Evolutionary conservation across 2,113 vertebrate species (phyloP).

Genomic region (Muscicapa adusta): DNA sequence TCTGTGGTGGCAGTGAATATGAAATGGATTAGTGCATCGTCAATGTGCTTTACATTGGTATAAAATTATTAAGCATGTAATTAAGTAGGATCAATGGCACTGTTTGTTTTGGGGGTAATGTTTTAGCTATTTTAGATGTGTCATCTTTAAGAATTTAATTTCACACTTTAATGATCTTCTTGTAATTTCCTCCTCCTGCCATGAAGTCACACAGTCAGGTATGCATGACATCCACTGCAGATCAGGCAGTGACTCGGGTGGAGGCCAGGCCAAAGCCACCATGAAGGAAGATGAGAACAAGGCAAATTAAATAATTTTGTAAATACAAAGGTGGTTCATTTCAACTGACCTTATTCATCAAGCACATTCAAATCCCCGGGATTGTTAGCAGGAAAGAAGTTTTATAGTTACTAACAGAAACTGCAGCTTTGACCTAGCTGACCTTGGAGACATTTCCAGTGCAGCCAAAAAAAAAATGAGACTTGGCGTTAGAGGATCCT

Average conservation of each 20-base stretch:
- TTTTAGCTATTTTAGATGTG: constrained; percentile 56
- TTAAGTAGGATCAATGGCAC: constrained; percentile 60
- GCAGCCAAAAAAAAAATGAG: neutral
- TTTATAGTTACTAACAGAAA: neutral
- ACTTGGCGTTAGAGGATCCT: neutral
- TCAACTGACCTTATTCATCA: neutral
- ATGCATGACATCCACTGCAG: accelerated
- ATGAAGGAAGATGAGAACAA: neutral
- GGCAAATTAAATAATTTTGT: neutral
- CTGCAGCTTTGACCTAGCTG: too few species aligned
- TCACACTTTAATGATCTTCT: constrained; percentile 47
- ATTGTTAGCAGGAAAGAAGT: neutral
- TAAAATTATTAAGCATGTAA: constrained; percentile 62
- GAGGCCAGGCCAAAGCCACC: neutral
- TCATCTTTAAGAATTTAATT: constrained; percentile 59
- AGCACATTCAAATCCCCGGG: neutral
- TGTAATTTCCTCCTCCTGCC: constrained; percentile 5
- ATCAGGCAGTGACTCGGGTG: neutral
- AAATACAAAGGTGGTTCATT: neutral
- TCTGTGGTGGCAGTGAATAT: constrained; percentile 49
- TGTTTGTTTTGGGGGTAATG: constrained; percentile 43
- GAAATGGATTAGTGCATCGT: constrained; percentile 57
- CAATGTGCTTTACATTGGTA: constrained; percentile 39
- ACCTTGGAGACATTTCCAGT: neutral
- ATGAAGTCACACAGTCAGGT: neutral